phyloP scores from a whole-genome alignment of 1,140 invertebrate genomes.

The Procambarus virginalis region DNA sequence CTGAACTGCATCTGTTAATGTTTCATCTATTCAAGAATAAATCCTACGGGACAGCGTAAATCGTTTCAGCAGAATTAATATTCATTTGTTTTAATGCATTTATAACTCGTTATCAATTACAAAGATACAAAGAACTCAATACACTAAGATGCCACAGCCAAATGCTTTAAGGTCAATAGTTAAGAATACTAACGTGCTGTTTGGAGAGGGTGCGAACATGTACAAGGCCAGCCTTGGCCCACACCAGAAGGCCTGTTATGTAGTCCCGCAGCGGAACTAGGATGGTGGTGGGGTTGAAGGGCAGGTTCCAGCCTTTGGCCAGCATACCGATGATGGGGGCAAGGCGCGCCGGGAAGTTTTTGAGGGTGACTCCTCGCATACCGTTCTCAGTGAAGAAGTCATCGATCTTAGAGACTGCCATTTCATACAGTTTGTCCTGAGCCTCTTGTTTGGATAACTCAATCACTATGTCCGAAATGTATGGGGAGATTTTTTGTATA shows the following conservation, averaged over 20 bases:
- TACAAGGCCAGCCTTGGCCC: not conserved
- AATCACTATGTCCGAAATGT: not conserved
- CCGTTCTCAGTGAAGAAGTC: conserved; percentile 21
- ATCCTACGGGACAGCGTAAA: too few relatives aligned
- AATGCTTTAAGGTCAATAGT: not conserved
- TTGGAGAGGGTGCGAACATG: not conserved
- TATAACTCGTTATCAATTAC: too few relatives aligned
- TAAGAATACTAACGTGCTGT: not conserved
- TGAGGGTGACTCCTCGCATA: conserved; percentile 30
- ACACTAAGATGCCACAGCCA: not conserved
- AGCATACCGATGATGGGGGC: conserved; percentile 25
- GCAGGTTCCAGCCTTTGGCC: conserved; percentile 25
- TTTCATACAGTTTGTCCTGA: conserved; percentile 25
- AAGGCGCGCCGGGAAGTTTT: conserved; percentile 56
- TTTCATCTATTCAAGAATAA: too few relatives aligned
- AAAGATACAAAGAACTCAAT: not conserved
- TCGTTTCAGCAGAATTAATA: too few relatives aligned
- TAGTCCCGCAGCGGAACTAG: conserved; percentile 41
- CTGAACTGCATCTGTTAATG: too few relatives aligned
- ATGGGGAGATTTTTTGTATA: not conserved
- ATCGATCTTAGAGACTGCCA: not conserved
- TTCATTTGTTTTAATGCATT: too few relatives aligned
- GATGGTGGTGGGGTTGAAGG: conserved; percentile 28
- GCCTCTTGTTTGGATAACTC: not conserved
- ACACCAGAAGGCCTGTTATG: not conserved